Evolutionary conservation across 2,888 invertebrate species (phyloP).

Genomic region (Cheilosia vernalis): DNA sequence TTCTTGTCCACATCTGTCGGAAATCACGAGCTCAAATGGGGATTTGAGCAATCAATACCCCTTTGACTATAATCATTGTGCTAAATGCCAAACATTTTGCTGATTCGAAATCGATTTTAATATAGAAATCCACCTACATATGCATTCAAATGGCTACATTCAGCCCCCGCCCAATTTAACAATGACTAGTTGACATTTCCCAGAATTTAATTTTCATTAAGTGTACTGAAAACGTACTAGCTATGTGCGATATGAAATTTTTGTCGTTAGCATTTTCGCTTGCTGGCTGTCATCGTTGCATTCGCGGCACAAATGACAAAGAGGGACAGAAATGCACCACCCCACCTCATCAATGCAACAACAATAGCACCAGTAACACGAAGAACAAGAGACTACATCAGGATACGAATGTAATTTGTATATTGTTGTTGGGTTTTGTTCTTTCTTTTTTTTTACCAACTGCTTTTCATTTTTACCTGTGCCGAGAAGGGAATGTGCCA

Average conservation of each 20-base stretch:
- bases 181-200: conserved; percentile 40
- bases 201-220: conserved; percentile 72
- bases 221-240: conserved; percentile 33
- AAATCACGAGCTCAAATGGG: too few species aligned
- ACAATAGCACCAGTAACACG: conserved; percentile 24
- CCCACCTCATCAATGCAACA: conserved; percentile 34
- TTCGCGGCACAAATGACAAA: conserved; percentile 34
- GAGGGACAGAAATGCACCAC: conserved; percentile 57
- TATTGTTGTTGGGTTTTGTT: conserved; percentile 35
- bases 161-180: not conserved
- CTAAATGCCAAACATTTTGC: not conserved
- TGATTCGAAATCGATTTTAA: conserved; percentile 27
- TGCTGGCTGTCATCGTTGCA: conserved; percentile 48
- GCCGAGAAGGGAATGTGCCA: conserved; percentile 64
- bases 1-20: too few species aligned
- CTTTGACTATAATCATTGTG: not conserved
- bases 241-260: conserved; percentile 62
- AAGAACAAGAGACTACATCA: conserved; percentile 50
- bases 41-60: not conserved
- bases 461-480: conserved; percentile 66
- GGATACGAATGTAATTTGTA: conserved; percentile 55
- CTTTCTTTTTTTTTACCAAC: conserved; percentile 14
- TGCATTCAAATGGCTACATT: not conserved
- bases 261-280: conserved; percentile 51
- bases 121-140: conserved; percentile 17